Evolutionary conservation across 1,140 invertebrate species (phyloP).

Genomic region (Eumeta japonica): DNA sequence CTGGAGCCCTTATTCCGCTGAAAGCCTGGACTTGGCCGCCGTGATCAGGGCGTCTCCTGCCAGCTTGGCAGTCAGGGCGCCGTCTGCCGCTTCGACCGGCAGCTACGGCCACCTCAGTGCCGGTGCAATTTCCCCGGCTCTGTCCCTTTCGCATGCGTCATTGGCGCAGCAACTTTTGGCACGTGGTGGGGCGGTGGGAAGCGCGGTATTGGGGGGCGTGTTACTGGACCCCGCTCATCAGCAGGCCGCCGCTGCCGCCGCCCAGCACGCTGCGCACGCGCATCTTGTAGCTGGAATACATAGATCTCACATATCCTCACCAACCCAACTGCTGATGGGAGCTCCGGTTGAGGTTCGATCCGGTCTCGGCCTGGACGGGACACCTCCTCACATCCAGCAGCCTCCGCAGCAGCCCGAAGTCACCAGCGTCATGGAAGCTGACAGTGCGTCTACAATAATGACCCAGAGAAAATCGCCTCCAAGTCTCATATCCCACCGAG

Average conservation of each 20-base stretch:
- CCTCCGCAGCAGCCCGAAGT: slow-evolving; percentile 47
- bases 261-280: slow-evolving; percentile 46
- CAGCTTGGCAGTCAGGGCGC: slow-evolving; percentile 88
- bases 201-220: slow-evolving; percentile 37
- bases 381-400: slow-evolving; percentile 34
- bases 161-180: slow-evolving; percentile 53
- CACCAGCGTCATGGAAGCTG: slow-evolving; percentile 58
- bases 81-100: slow-evolving; percentile 82
- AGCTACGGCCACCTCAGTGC: slow-evolving; percentile 93
- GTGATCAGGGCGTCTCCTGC: slow-evolving; percentile 94
- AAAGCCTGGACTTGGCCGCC: slow-evolving; percentile 90
- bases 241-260: slow-evolving; percentile 44
- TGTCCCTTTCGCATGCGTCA: slow-evolving; percentile 54
- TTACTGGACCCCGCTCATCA: slow-evolving; percentile 46
- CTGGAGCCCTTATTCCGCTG: slow-evolving; percentile 91
- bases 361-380: slow-evolving; percentile 33
- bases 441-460: slow-evolving; percentile 35
- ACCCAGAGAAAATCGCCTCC: slow-evolving; percentile 48
- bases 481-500: slow-evolving; percentile 30
- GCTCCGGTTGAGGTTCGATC: slow-evolving; percentile 43
- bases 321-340: slow-evolving; percentile 44
- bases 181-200: slow-evolving; percentile 36
- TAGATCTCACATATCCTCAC: slow-evolving; percentile 53
- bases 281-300: slow-evolving; percentile 48
- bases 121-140: slow-evolving; percentile 57